phyloP scores from a whole-genome alignment of 2,888 invertebrate genomes.

The Acronicta psi region DNA sequence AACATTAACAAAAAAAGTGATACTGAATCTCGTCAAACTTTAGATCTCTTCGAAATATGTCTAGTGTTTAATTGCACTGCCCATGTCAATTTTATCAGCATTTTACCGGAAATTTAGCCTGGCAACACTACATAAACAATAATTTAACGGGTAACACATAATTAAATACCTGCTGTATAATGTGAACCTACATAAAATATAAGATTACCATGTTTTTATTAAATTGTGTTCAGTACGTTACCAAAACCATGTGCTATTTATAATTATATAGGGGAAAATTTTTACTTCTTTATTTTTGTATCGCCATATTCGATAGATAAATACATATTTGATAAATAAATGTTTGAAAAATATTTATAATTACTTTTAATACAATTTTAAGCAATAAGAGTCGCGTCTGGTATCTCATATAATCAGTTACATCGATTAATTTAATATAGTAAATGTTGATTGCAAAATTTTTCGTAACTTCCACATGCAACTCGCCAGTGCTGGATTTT shows the following conservation, averaged over 20 bases:
- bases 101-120: background rate
- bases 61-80: background rate
- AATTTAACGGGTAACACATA: constrained; percentile 10
- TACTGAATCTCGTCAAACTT: constrained; percentile 14
- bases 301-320: constrained; percentile 28
- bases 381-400: too few species aligned
- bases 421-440: too few species aligned
- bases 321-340: constrained; percentile 45
- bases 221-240: constrained; percentile 60
- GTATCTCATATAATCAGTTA: too few species aligned
- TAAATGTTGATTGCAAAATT: too few species aligned
- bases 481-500: too few species aligned
- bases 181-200: constrained; percentile 30
- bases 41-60: background rate
- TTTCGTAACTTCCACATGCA: too few species aligned
- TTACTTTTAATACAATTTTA: too few species aligned
- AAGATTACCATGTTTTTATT: constrained; percentile 39
- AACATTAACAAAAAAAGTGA: constrained; percentile 1
- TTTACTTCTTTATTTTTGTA: constrained; percentile 48
- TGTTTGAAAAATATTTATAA: constrained; percentile 7
- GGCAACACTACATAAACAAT: constrained; percentile 12
- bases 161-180: background rate
- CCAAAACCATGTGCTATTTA: constrained; percentile 56
- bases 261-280: constrained; percentile 36
- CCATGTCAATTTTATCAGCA: background rate